A percentile compares a stretch with the other conserved stretches of the same genome.
phyloP scores from a whole-genome alignment of 2,113 vertebrate genomes.

The Erythrolamprus reginae region DNA sequence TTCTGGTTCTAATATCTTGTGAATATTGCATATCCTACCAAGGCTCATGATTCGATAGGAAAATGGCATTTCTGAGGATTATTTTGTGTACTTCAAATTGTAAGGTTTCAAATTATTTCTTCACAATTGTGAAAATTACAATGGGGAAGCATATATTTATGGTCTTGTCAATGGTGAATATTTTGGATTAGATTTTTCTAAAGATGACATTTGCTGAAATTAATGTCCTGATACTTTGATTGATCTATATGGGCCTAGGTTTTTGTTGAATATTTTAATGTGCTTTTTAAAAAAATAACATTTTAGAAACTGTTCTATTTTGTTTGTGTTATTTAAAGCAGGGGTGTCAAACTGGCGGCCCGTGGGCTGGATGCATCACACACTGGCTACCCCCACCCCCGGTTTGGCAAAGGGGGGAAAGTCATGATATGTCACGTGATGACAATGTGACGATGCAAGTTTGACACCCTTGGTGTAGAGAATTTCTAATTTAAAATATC shows the following conservation, averaged over 20 bases:
- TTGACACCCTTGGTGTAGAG: not conserved
- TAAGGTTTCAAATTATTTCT: not conserved
- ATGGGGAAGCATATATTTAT: not conserved
- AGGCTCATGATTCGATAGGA: not conserved
- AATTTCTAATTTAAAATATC: not conserved
- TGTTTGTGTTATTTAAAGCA: not conserved
- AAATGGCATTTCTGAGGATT: not conserved
- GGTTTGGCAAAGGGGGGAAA: no score
- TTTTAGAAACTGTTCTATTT: not conserved
- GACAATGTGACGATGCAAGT: no score
- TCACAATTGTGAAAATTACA: no score
- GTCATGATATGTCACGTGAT: no score
- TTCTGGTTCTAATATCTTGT: not conserved
- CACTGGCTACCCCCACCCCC: no score
- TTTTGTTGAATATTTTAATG: not conserved
- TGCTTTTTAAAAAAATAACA: not conserved
- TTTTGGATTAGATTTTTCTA: not conserved
- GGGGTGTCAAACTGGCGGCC: no score
- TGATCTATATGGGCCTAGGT: not conserved
- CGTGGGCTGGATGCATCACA: no score
- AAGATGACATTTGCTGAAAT: slow-evolving; percentile 11
- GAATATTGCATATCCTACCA: not conserved
- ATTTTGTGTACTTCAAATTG: not conserved
- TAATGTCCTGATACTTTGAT: not conserved
- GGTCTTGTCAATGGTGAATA: not conserved